phyloP scores from a whole-genome alignment of 2,797 vertebrate genomes.

The Halcyon leucocephala region DNA sequence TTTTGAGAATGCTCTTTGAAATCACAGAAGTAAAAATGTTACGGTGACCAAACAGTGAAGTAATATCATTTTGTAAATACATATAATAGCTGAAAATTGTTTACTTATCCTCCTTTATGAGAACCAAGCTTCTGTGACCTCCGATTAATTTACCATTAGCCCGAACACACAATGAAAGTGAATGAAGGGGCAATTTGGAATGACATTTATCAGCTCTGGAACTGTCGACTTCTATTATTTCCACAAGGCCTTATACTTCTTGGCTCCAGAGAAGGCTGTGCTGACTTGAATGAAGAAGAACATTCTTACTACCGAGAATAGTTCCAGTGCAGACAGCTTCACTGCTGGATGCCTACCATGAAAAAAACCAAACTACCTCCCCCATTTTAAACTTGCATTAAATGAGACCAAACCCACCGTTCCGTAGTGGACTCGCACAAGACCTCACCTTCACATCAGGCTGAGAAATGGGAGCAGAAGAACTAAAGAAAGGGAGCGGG shows the following conservation, averaged over 20 bases:
- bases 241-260: constrained; percentile 66
- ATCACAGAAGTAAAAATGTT: constrained; percentile 56
- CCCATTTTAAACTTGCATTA: background rate
- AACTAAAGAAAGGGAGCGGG: background rate
- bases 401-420: background rate
- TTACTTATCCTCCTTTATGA: constrained; percentile 47
- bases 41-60: constrained; percentile 43
- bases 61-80: constrained; percentile 60
- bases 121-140: constrained; percentile 40
- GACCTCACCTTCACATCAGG: background rate
- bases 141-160: constrained; percentile 68
- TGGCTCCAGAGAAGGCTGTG: constrained; percentile 57
- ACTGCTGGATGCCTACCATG: background rate
- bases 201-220: constrained; percentile 75
- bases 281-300: constrained; percentile 57
- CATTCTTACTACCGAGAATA: constrained; percentile 34
- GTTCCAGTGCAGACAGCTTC: background rate
- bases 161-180: constrained; percentile 52
- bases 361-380: background rate
- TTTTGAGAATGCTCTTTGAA: constrained; percentile 33
- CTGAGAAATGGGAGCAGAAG: background rate
- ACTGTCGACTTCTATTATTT: constrained; percentile 67
- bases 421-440: background rate
- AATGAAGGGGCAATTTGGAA: constrained; percentile 70
- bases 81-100: constrained; percentile 66